Conservation (phyloP, 1,140 invertebrate species). For the Mamestra configurata region DNA sequence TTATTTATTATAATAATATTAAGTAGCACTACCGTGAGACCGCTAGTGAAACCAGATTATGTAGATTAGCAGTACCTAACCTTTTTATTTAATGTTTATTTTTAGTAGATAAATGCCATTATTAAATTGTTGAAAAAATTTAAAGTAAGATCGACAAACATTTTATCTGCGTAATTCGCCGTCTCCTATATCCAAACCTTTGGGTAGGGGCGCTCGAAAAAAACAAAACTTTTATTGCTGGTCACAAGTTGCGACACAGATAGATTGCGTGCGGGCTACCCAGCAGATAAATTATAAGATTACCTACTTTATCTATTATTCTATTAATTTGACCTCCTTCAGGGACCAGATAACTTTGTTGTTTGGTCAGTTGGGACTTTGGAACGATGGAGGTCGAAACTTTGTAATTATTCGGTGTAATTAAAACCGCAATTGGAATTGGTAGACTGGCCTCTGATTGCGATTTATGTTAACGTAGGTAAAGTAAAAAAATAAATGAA, state of each 20-base stretch:
- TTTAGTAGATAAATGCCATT: too few relatives aligned
- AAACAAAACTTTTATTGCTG: neutral
- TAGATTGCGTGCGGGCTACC: neutral
- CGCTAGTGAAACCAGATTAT: too few relatives aligned
- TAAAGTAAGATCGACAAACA: too few relatives aligned
- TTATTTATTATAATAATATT: too few relatives aligned
- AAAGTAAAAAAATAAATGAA: too few relatives aligned
- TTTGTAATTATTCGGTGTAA: neutral
- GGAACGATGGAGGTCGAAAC: neutral
- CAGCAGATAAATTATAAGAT: slow-evolving; percentile 20
- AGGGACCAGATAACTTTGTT: neutral
- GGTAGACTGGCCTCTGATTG: neutral
- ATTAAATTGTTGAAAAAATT: too few relatives aligned
- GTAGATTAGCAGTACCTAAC: too few relatives aligned
- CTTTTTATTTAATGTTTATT: too few relatives aligned
- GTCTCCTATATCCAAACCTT: too few relatives aligned
- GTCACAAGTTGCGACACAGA: slow-evolving; percentile 5
- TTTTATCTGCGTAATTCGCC: too few relatives aligned
- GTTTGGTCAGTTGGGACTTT: neutral
- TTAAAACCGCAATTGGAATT: neutral
- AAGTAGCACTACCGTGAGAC: too few relatives aligned
- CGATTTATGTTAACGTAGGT: too few relatives aligned
- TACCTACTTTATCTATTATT: slow-evolving; percentile 32
- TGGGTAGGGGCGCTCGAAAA: neutral
- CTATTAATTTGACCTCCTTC: slow-evolving; percentile 1